Evolutionary conservation across 2,113 vertebrate genomes (phyloP).

Genomic region (Lampris megalopsis): DNA sequence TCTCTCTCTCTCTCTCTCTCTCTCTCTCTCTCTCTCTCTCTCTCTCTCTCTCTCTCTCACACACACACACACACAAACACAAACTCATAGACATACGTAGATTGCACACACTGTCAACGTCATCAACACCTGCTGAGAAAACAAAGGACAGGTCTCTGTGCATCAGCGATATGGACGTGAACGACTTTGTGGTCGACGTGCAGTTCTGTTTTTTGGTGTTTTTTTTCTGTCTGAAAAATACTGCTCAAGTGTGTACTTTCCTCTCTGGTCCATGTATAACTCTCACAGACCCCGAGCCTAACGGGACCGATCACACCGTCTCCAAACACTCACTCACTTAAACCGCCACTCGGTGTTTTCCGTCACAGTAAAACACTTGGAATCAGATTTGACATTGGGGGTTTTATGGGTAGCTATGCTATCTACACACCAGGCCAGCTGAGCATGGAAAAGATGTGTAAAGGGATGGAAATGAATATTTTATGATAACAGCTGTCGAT

Average conservation of each 20-base stretch:
- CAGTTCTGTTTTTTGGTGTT: not conserved
- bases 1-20: too few species aligned
- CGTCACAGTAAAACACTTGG: too few species aligned
- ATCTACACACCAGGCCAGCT: too few species aligned
- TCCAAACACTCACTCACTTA: not conserved
- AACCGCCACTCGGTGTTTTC: not conserved
- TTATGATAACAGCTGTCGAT: too few species aligned
- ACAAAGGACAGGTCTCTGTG: not conserved
- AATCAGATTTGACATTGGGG: too few species aligned
- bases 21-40: not conserved
- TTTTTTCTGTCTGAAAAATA: constrained; percentile 2
- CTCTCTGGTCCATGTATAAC: not conserved
- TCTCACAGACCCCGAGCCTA: not conserved
- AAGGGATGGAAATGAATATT: too few species aligned
- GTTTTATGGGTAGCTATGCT: too few species aligned
- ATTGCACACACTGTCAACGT: not conserved
- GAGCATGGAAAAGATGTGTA: too few species aligned
- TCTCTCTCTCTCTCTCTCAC: not conserved
- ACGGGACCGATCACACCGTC: not conserved
- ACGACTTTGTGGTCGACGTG: constrained; percentile 3
- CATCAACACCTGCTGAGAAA: constrained; percentile 15
- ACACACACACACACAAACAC: not conserved
- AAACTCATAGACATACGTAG: too few species aligned
- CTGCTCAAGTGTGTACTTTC: not conserved
- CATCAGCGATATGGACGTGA: constrained; percentile 21